These are phyloP conservation scores for Morpho deidamia DNA, from an alignment of 2,888 invertebrate genomes.

Conservation along the genomic window DNA sequence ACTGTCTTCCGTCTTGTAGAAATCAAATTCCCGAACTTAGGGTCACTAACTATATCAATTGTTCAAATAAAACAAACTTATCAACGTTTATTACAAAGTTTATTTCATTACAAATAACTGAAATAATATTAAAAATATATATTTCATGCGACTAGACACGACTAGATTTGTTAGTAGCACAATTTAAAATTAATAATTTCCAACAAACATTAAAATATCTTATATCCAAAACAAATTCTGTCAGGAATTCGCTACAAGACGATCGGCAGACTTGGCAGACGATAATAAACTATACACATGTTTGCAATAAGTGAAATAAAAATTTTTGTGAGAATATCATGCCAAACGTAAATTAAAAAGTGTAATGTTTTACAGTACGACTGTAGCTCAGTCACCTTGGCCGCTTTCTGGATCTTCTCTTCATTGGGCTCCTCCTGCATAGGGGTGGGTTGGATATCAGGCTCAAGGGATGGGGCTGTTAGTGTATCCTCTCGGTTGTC, in stretches of 20 bases:
- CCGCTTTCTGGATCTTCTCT: slow-evolving; percentile 47
- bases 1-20: slow-evolving; percentile 69
- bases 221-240: slow-evolving; percentile 16
- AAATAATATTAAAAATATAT: slow-evolving; percentile 34
- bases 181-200: background rate
- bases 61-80: slow-evolving; percentile 67
- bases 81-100: slow-evolving; percentile 38
- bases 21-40: slow-evolving; percentile 21
- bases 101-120: slow-evolving; percentile 48
- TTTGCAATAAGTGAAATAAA: slow-evolving; percentile 66
- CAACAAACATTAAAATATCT: slow-evolving; percentile 30
- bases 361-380: slow-evolving; percentile 74
- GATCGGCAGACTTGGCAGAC: slow-evolving; percentile 58
- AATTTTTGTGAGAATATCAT: slow-evolving; percentile 72
- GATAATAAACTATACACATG: slow-evolving; percentile 60
- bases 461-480: slow-evolving; percentile 64
- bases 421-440: slow-evolving; percentile 58
- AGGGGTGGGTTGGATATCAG: slow-evolving; percentile 61
- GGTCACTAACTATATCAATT: slow-evolving; percentile 22
- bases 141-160: slow-evolving; percentile 57
- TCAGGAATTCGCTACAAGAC: slow-evolving; percentile 59
- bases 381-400: slow-evolving; percentile 74
- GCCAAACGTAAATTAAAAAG: slow-evolving; percentile 73
- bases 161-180: slow-evolving; percentile 49
- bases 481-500: slow-evolving; percentile 70